A percentile compares a stretch with the other conserved stretches of the same genome.
phyloP scores from a whole-genome alignment of 2,113 vertebrate genomes.

The Cranoglanis bouderius region DNA sequence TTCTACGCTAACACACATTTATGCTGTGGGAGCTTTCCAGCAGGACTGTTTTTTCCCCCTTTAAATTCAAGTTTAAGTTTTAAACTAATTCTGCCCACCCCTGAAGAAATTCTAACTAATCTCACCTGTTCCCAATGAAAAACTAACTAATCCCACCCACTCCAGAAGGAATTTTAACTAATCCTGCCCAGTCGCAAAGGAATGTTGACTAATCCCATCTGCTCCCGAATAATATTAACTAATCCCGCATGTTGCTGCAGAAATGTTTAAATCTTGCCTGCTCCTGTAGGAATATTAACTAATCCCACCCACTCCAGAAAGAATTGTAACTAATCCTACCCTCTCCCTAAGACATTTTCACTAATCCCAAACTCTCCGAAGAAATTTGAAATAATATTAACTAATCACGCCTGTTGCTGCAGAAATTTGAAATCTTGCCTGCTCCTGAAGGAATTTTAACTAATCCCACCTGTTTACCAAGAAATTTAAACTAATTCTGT shows the following conservation, averaged over 20 bases:
- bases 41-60: background rate
- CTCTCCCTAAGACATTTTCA: background rate
- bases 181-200: background rate
- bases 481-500: background rate
- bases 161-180: background rate
- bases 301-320: background rate
- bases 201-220: background rate
- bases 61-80: background rate
- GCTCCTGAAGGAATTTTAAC: background rate
- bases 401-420: no score
- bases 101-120: background rate
- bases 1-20: background rate
- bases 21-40: background rate
- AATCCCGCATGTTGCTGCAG: background rate
- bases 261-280: background rate
- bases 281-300: background rate
- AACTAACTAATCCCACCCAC: background rate
- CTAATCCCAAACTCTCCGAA: no score
- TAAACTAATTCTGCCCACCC: background rate
- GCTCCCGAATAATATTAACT: background rate
- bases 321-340: background rate
- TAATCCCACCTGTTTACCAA: background rate
- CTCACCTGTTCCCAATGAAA: background rate
- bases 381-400: no score
- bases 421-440: background rate